Evolutionary conservation across 2,113 vertebrate genomes (phyloP).

Genomic region (Notarius lentiginosus): DNA sequence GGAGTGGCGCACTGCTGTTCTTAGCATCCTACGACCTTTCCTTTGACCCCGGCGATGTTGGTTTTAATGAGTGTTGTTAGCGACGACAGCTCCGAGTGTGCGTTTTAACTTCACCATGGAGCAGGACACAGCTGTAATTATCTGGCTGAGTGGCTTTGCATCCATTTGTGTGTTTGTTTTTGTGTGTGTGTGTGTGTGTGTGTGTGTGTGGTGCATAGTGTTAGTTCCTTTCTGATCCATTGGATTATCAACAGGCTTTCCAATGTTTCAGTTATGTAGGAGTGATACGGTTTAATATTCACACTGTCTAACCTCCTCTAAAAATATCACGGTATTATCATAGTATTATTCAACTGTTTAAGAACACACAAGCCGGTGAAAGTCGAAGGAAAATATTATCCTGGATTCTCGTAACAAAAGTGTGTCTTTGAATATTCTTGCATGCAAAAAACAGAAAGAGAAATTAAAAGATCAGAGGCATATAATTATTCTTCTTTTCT

Average conservation of each 20-base stretch:
- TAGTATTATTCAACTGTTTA: neutral
- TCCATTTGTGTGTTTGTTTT: conserved; percentile 1
- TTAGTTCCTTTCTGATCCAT: conserved; percentile 42
- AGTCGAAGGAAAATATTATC: neutral
- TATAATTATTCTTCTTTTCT: neutral
- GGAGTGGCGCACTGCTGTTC: conserved; percentile 41
- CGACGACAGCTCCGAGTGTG: conserved; percentile 37
- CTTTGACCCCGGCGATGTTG: conserved; percentile 45
- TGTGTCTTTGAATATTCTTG: neutral
- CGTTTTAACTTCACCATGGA: conserved; percentile 42
- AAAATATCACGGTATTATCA: neutral
- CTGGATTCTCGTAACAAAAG: neutral
- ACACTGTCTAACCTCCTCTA: neutral
- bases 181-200: neutral
- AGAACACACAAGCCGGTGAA: neutral
- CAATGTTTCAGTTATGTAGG: conserved; percentile 23
- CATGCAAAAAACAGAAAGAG: neutral
- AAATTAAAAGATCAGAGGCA: neutral
- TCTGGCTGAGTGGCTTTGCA: conserved; percentile 51
- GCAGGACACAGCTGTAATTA: conserved; percentile 51
- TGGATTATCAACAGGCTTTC: conserved; percentile 42
- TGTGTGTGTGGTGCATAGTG: conserved; percentile 21
- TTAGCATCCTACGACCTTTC: conserved; percentile 45
- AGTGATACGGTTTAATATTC: neutral
- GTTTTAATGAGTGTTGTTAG: conserved; percentile 56